Base-by-base conservation (phyloP, 2,888 invertebrate genomes). In the Pterostichus niger region DNA sequence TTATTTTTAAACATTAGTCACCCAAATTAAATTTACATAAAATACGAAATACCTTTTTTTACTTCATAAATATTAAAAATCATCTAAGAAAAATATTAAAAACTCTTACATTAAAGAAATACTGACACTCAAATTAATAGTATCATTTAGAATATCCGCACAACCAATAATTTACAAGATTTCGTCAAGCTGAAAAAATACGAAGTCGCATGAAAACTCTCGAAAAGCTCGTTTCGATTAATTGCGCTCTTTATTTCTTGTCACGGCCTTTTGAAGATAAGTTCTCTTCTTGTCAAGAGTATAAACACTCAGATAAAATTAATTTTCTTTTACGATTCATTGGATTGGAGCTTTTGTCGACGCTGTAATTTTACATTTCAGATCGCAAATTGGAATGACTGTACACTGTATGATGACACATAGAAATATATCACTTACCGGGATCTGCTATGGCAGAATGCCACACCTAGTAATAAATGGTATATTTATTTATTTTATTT, bases 201-300 rank as follows among this genome's bases (percentile, higher is more conserved):
- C 35, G n/a, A 35, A 35, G 10, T n/a, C 64, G 33, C 6, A 33
- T 13, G 64, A 49, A 64, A 64, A 64, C 13, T 31, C 31, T 59
- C 10, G 31, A n/a, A 17, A 2, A 11, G 17, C 59, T 40, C 35
- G 35, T 64, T 64, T 64, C 33, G 64, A 35, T 64, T 64, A 64
- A 64, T 64, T 64, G 64, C 64, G 6, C 64, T 64, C 33, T 61
- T 61, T 61, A 61, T 61, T 61, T 33, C 64, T 13, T 64, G 61
- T 64, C 64, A 64, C 33, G 35, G 35, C 13, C 31, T 13, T 64
- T 64, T 13, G 64, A 2, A 13, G 35, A 33, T 64, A 64, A 64
- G 13, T 64, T 64, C 59, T 24, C 24, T 56, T 24, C 64, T 64
- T 64, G 33, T 13, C 13, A 35, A 61, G n/a, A 33, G 35, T n/a